Conservation (phyloP, 2,888 invertebrate genomes). For the Aethes cnicana region DNA sequence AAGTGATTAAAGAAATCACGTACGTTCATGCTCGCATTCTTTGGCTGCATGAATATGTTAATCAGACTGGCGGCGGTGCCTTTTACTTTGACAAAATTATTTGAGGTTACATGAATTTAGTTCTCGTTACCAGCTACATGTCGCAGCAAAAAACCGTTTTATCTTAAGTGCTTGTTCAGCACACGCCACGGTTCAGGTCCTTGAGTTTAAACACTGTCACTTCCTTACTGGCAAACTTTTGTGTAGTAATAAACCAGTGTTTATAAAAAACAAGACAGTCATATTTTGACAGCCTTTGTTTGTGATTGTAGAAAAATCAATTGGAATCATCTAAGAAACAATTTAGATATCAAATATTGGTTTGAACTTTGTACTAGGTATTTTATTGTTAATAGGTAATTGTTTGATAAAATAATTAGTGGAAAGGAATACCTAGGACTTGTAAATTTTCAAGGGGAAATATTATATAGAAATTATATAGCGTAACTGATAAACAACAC, state of each 20-base stretch:
- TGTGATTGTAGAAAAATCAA: neutral
- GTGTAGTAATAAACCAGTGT: constrained; percentile 22
- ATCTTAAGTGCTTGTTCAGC: constrained; percentile 5
- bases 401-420: no score
- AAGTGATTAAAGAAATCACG: neutral
- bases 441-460: no score
- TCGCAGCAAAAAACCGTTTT: constrained; percentile 12
- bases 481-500: no score
- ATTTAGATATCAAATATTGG: no score
- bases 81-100: neutral
- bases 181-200: constrained; percentile 47
- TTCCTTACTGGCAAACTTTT: constrained; percentile 62
- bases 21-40: neutral
- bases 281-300: neutral
- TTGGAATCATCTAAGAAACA: no score
- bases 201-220: constrained; percentile 65
- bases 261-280: constrained; percentile 8
- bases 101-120: constrained; percentile 11
- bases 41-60: neutral
- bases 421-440: no score
- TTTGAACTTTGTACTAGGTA: no score
- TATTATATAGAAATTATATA: no score
- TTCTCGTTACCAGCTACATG: neutral
- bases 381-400: no score
- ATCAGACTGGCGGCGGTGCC: neutral